A percentile compares a stretch with the other conserved stretches of the same genome.
Conservation (phyloP, 2,113 vertebrate species). For the Pheucticus melanocephalus region DNA sequence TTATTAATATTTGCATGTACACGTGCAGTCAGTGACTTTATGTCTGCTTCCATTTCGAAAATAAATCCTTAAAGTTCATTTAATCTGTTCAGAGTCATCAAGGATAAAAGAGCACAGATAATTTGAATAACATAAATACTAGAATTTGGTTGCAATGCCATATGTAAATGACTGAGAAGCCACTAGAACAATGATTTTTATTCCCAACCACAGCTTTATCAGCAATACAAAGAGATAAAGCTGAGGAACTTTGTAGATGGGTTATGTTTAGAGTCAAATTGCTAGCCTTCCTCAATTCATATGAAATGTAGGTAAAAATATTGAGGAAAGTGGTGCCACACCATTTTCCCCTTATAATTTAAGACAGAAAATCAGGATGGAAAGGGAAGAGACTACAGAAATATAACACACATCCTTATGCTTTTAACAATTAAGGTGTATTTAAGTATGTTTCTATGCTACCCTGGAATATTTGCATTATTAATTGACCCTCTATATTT, state of each 20-base stretch:
- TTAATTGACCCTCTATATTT: background rate
- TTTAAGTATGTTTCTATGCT: background rate
- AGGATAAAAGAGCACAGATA: background rate
- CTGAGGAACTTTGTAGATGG: background rate
- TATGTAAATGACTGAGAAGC: background rate
- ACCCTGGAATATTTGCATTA: background rate
- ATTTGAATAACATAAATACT: background rate
- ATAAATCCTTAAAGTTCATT: conserved; percentile 1
- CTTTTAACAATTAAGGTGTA: background rate
- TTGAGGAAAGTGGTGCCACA: background rate
- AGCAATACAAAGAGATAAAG: conserved; percentile 3
- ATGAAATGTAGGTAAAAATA: background rate
- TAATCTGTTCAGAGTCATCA: background rate
- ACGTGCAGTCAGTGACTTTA: background rate
- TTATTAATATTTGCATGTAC: background rate
- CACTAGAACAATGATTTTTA: conserved; percentile 8
- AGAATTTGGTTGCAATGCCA: background rate
- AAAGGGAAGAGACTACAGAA: background rate
- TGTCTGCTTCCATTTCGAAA: background rate
- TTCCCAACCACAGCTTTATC: conserved; percentile 6
- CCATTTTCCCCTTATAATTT: background rate
- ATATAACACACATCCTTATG: background rate
- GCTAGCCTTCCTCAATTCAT: background rate
- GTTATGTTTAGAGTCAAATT: conserved; percentile 1
- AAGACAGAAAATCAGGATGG: background rate